These are phyloP conservation scores for Eublepharis macularius DNA, from an alignment of 2,113 vertebrate species.

Conservation along the genomic window DNA sequence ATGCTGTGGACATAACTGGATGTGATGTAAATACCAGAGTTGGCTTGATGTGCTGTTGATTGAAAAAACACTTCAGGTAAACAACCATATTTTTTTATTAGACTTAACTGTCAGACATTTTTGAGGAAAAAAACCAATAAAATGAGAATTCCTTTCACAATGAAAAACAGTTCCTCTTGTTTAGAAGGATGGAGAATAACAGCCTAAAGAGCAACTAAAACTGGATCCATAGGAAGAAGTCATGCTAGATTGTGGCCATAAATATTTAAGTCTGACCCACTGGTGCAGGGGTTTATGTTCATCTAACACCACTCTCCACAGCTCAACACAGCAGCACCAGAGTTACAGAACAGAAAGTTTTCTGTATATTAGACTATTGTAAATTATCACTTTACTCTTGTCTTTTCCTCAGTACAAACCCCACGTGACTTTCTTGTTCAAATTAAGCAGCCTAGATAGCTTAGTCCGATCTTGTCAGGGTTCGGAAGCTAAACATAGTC, in stretches of 20 bases:
- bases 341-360: neutral
- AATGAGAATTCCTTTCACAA: conserved; percentile 35
- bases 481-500: too few species aligned
- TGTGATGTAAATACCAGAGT: conserved; percentile 83
- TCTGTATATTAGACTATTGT: too few species aligned
- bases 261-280: neutral
- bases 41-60: conserved; percentile 69
- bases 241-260: neutral
- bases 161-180: neutral
- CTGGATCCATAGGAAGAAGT: neutral
- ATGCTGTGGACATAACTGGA: conserved; percentile 76
- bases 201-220: neutral
- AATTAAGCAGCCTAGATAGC: too few species aligned
- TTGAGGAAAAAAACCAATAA: conserved; percentile 30
- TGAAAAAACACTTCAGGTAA: conserved; percentile 50
- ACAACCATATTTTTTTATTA: conserved; percentile 34
- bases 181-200: neutral
- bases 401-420: neutral
- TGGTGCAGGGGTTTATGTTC: neutral
- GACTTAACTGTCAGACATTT: conserved; percentile 36
- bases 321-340: neutral
- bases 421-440: too few species aligned
- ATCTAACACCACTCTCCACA: neutral
- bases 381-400: too few species aligned
- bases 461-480: too few species aligned